phyloP scores from a whole-genome alignment of 2,888 invertebrate species.

The Nysson spinosus region DNA sequence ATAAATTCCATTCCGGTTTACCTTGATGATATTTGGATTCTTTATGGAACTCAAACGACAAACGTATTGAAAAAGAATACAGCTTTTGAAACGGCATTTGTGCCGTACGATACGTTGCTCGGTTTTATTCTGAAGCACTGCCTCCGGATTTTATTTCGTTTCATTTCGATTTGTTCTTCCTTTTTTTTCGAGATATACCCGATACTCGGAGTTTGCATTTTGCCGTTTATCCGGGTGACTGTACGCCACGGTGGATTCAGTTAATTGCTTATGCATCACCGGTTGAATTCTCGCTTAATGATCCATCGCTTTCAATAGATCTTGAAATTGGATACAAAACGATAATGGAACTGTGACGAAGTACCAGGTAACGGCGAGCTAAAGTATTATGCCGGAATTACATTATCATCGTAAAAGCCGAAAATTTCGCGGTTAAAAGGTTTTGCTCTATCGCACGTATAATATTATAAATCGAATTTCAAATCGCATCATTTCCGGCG shows the following conservation, averaged over 20 bases:
- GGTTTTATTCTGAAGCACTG: too few relatives aligned
- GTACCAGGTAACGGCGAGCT: conserved; percentile 23
- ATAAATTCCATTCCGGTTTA: conserved; percentile 41
- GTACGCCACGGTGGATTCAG: conserved; percentile 9
- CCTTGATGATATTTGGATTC: conserved; percentile 34
- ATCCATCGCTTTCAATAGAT: conserved; percentile 45
- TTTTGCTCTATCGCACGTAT: too few relatives aligned
- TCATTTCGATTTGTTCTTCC: conserved; percentile 7
- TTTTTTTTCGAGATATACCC: too few relatives aligned
- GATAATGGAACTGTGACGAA: conserved; percentile 44
- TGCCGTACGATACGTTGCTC: too few relatives aligned
- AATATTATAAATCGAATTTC: conserved; percentile 7
- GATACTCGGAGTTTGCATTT: background rate
- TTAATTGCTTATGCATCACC: conserved; percentile 49
- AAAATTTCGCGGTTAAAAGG: background rate
- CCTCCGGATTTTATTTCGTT: too few relatives aligned
- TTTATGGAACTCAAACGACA: too few relatives aligned
- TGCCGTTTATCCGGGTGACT: background rate
- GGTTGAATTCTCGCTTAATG: conserved; percentile 49
- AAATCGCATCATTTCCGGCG: too few relatives aligned
- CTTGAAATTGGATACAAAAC: conserved; percentile 43
- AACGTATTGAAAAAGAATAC: too few relatives aligned
- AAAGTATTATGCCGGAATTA: too few relatives aligned
- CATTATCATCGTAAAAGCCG: too few relatives aligned
- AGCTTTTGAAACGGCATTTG: too few relatives aligned